phyloP scores from a whole-genome alignment of 2,113 vertebrate species.

The Pandion haliaetus region DNA sequence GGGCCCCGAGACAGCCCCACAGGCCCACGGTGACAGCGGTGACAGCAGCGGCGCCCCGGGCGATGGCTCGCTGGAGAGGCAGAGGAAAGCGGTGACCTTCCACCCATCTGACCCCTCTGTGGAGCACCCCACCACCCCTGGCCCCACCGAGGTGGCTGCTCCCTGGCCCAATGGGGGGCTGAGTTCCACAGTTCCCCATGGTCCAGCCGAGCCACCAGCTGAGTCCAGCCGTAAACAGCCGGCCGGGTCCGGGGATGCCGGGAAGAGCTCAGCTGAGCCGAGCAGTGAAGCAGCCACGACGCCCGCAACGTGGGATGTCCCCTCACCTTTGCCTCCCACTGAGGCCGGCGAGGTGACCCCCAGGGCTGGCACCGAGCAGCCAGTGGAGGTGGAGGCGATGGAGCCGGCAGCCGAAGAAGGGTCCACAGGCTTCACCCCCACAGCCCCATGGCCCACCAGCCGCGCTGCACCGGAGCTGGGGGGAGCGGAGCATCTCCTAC shows the following conservation, averaged over 20 bases:
- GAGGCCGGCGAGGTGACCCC: accelerated
- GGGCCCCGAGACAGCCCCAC: neutral
- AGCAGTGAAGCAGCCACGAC: accelerated
- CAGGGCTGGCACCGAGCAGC: accelerated
- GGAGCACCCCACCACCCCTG: neutral
- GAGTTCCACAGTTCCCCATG: neutral
- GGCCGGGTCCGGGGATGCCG: accelerated
- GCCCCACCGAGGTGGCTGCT: neutral
- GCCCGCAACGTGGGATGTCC: accelerated
- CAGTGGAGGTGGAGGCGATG: accelerated
- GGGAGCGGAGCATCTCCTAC: neutral
- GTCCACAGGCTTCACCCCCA: neutral
- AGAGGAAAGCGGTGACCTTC: neutral
- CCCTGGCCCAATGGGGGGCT: accelerated
- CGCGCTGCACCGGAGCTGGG: accelerated
- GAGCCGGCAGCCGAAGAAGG: neutral
- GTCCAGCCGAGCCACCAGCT: accelerated
- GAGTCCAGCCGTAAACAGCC: neutral
- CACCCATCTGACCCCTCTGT: accelerated
- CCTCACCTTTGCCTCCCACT: neutral
- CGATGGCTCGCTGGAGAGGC: neutral
- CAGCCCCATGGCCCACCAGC: neutral
- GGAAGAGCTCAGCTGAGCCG: neutral
- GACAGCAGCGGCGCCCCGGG: neutral
- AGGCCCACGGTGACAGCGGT: accelerated